Conservation (phyloP, 2,888 invertebrate species). For the Belgica antarctica region DNA sequence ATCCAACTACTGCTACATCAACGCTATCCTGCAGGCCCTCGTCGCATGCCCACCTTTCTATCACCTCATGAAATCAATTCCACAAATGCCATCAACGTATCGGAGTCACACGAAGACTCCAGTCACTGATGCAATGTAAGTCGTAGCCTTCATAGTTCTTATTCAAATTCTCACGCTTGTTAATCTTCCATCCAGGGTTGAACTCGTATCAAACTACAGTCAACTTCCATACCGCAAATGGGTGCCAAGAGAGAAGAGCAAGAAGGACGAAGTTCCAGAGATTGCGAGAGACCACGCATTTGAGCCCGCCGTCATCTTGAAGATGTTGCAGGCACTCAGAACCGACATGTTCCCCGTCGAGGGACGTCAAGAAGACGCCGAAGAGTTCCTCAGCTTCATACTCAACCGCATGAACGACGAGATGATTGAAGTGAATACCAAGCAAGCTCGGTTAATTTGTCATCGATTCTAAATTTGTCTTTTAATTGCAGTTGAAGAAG, state of each 20-base stretch:
- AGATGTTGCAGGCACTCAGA: constrained; percentile 75
- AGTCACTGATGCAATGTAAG: constrained; percentile 90
- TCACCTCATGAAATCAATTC: constrained; percentile 79
- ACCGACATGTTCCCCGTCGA: constrained; percentile 71
- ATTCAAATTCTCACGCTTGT: constrained; percentile 46
- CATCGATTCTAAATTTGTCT: constrained; percentile 31
- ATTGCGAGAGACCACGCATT: constrained; percentile 76
- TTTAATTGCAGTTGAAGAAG: constrained; percentile 60
- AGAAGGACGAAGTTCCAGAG: constrained; percentile 57
- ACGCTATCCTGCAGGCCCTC: constrained; percentile 90
- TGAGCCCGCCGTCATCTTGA: constrained; percentile 84
- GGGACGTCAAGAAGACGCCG: constrained; percentile 94
- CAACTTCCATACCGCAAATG: constrained; percentile 61
- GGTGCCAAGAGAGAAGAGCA: constrained; percentile 54
- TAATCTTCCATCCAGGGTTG: constrained; percentile 59
- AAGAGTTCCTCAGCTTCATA: constrained; percentile 91
- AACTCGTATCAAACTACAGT: constrained; percentile 76
- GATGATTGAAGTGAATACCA: constrained; percentile 81
- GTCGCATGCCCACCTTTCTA: constrained; percentile 94
- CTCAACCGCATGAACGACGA: constrained; percentile 95
- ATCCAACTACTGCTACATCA: constrained; percentile 95
- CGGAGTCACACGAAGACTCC: constrained; percentile 69
- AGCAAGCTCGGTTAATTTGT: too few relatives aligned
- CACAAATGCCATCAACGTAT: constrained; percentile 61
- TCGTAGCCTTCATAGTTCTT: constrained; percentile 27